These are phyloP conservation scores for Zygothrica quintamaculata DNA, from an alignment of 2,888 invertebrate genomes.

Conservation along the genomic window DNA sequence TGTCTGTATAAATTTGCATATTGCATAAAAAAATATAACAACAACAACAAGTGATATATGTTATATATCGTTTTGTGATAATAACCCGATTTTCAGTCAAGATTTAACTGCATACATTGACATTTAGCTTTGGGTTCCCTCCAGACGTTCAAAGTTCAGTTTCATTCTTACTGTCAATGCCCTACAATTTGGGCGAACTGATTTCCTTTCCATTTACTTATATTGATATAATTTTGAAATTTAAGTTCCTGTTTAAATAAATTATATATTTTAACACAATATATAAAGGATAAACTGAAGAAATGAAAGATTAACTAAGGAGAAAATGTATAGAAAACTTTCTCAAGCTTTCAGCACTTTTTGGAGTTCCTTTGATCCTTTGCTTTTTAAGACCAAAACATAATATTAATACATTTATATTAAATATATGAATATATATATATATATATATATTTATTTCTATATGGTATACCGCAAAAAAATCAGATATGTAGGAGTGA, in stretches of 20 bases:
- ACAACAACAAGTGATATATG: slow-evolving; percentile 9
- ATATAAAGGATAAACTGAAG: no score
- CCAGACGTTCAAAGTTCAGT: slow-evolving; percentile 59
- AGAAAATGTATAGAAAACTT: no score
- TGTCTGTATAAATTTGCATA: slow-evolving; percentile 59
- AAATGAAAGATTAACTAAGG: no score
- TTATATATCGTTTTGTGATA: no score
- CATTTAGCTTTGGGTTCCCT: slow-evolving; percentile 45
- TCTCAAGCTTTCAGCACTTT: no score
- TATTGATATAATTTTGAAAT: no score
- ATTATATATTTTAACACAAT: no score
- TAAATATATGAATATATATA: slow-evolving; percentile 1
- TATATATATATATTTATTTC: slow-evolving; percentile 1
- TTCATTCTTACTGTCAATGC: neutral
- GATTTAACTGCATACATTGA: slow-evolving; percentile 47
- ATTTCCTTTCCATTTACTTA: no score
- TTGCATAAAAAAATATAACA: slow-evolving; percentile 33
- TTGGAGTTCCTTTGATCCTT: no score
- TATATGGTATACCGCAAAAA: neutral
- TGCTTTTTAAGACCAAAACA: no score
- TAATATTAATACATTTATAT: neutral
- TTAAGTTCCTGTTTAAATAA: no score
- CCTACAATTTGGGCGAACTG: neutral
- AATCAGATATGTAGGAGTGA: no score
- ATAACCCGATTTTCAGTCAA: slow-evolving; percentile 9